A percentile compares a stretch with the other conserved stretches of the same genome.
Conservation (phyloP, 2,797 vertebrate genomes). For the Champsocephalus gunnari region DNA sequence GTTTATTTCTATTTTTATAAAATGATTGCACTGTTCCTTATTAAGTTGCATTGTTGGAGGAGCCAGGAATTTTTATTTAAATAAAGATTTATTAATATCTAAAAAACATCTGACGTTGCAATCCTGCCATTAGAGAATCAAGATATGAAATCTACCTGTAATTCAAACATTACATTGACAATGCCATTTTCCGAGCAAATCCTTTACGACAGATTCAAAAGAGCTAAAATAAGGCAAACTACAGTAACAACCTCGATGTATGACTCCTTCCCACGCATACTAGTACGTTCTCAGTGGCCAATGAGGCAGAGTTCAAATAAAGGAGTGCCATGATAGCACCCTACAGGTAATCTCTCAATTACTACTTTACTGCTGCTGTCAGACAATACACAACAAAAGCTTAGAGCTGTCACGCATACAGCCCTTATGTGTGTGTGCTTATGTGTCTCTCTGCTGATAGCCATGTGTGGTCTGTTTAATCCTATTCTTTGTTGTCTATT, state of each 20-base stretch:
- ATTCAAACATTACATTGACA: neutral
- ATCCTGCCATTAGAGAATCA: neutral
- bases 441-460: constrained; percentile 67
- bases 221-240: constrained; percentile 31
- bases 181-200: neutral
- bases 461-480: constrained; percentile 71
- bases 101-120: neutral
- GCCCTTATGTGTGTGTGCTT: constrained; percentile 49
- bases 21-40: no score
- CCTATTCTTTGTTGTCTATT: constrained; percentile 66
- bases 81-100: neutral
- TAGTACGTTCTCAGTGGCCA: constrained; percentile 45
- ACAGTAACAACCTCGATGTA: neutral
- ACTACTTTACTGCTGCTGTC: constrained; percentile 77
- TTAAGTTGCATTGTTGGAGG: no score
- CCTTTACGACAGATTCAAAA: constrained; percentile 13
- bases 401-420: constrained; percentile 75
- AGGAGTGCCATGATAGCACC: constrained; percentile 80
- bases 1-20: no score
- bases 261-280: constrained; percentile 64
- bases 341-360: constrained; percentile 82
- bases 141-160: neutral
- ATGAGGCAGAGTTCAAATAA: constrained; percentile 73
- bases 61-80: no score
- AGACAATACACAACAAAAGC: constrained; percentile 80